A percentile compares a stretch with the other conserved stretches of the same genome.
These are phyloP conservation scores for Chaetophractus vellerosus DNA, from an alignment of 2,797 vertebrate genomes.

Conservation along the genomic window DNA sequence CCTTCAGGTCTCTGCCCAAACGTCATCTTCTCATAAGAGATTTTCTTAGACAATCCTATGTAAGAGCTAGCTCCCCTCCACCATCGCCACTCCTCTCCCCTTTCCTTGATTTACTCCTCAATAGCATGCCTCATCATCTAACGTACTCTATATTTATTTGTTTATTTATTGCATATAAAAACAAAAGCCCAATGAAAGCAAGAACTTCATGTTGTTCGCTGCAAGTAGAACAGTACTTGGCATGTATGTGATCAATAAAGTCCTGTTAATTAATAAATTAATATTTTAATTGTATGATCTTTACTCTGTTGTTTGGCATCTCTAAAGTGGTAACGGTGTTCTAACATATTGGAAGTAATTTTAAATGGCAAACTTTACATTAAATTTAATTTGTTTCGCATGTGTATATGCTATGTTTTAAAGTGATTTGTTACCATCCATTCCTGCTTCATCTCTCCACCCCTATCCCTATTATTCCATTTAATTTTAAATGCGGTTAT, in stretches of 20 bases:
- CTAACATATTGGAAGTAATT: conserved; percentile 29
- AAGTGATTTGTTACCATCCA: background rate
- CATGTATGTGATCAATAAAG: background rate
- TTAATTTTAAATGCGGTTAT: conserved; percentile 8
- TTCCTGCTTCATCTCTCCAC: background rate
- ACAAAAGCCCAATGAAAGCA: background rate
- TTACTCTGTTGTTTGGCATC: conserved; percentile 3
- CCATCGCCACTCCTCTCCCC: background rate
- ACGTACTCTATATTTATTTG: background rate
- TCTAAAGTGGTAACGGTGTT: background rate
- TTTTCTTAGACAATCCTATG: background rate
- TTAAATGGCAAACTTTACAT: background rate
- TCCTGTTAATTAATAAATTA: background rate
- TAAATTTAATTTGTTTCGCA: background rate
- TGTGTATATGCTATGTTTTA: conserved; percentile 10
- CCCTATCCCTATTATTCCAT: background rate
- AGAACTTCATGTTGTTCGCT: background rate
- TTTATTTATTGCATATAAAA: background rate
- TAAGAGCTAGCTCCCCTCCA: background rate
- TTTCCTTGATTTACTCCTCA: background rate
- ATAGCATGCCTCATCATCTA: background rate
- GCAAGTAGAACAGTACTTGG: background rate
- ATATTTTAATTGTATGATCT: conserved; percentile 43
- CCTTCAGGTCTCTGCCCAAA: background rate
- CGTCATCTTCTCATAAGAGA: background rate